Conservation (phyloP, 2,888 invertebrate species). For the Malthinus flaveolus region DNA sequence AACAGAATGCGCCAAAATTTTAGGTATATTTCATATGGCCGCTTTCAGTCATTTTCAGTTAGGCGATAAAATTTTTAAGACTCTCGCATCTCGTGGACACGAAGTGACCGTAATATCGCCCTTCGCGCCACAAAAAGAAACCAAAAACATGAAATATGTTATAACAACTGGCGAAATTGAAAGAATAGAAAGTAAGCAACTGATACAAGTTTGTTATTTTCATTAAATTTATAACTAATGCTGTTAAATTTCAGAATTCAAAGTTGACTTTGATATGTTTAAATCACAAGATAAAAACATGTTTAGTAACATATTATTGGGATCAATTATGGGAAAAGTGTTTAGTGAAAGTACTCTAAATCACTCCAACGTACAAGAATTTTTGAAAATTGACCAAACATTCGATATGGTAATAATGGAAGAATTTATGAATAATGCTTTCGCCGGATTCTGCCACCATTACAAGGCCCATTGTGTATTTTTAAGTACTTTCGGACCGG, state of each 20-base stretch:
- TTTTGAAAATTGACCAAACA: background rate
- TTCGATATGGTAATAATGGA: conserved; percentile 50
- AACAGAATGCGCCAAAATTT: conserved; percentile 26
- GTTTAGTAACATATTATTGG: background rate
- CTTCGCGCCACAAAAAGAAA: conserved; percentile 39
- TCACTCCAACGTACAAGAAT: background rate
- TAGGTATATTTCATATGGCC: conserved; percentile 39
- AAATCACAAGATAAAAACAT: background rate
- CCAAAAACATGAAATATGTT: conserved; percentile 44
- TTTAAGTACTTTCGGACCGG: conserved; percentile 51
- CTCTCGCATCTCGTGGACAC: conserved; percentile 49
- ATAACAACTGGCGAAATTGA: background rate
- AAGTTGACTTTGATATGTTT: background rate
- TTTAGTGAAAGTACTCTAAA: background rate
- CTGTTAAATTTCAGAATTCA: background rate
- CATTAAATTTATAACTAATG: background rate
- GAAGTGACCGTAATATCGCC: conserved; percentile 47
- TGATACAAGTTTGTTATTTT: background rate
- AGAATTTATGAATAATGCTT: conserved; percentile 56
- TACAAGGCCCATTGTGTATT: conserved; percentile 45
- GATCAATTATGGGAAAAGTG: background rate
- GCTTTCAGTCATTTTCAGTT: conserved; percentile 40
- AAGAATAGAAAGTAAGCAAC: background rate
- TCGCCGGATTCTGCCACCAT: conserved; percentile 47
- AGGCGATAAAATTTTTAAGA: conserved; percentile 36